These are phyloP conservation scores for Tetanocera ferruginea DNA, from an alignment of 2,888 invertebrate species.

Conservation along the genomic window DNA sequence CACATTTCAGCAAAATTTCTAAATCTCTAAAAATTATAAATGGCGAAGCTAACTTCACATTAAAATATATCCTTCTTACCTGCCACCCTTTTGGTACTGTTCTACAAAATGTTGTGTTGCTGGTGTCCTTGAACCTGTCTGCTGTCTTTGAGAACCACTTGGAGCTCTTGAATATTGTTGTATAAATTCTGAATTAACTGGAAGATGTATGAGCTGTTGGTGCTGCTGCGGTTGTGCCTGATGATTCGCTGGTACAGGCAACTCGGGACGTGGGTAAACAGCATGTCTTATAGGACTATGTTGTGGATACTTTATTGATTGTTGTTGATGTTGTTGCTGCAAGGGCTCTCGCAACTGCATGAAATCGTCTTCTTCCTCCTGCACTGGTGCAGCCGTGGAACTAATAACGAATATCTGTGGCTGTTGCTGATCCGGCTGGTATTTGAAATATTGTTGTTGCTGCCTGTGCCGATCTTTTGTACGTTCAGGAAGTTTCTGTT, in stretches of 20 bases:
- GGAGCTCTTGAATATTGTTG: background rate
- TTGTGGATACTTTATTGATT: constrained; percentile 53
- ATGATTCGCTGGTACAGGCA: constrained; percentile 50
- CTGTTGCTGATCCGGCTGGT: constrained; percentile 43
- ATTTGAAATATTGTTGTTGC: constrained; percentile 41
- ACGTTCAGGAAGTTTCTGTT: constrained; percentile 48
- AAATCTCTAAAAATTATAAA: too few species aligned
- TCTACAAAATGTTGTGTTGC: background rate
- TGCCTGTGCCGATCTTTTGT: constrained; percentile 47
- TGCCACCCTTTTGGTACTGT: constrained; percentile 26
- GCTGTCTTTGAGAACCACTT: constrained; percentile 57
- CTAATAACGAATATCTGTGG: constrained; percentile 50
- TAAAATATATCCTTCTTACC: background rate
- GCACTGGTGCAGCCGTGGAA: constrained; percentile 50
- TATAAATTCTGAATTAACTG: constrained; percentile 50
- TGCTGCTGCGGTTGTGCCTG: constrained; percentile 49
- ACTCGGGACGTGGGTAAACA: constrained; percentile 51
- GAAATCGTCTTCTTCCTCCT: constrained; percentile 1
- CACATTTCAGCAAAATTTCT: too few species aligned
- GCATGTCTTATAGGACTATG: constrained; percentile 55
- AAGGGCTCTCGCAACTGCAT: constrained; percentile 27
- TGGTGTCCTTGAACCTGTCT: constrained; percentile 5
- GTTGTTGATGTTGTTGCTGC: constrained; percentile 44
- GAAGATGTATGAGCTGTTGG: constrained; percentile 62
- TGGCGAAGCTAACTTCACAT: background rate